Evolutionary conservation across 2,888 invertebrate genomes (phyloP).

Genomic region (Hylaea fasciaria): DNA sequence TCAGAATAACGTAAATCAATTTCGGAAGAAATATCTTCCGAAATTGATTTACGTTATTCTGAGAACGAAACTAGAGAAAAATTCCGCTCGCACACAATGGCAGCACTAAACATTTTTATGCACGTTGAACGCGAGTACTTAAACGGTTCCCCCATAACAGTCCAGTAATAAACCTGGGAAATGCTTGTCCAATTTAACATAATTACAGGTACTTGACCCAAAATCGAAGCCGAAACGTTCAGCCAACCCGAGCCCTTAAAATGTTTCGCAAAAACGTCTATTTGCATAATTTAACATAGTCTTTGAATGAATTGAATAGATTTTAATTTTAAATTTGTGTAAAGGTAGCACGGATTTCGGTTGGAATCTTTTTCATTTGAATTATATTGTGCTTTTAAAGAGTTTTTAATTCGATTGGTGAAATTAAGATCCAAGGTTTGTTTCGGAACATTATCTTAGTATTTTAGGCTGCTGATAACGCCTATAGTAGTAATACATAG

Average conservation of each 20-base stretch:
- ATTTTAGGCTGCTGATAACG: background rate
- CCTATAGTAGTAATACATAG: too few relatives aligned
- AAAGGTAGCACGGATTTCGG: conserved; percentile 54
- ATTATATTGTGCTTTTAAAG: conserved; percentile 43
- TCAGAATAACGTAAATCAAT: too few relatives aligned
- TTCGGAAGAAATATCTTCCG: too few relatives aligned
- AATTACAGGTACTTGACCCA: conserved; percentile 27
- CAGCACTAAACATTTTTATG: conserved; percentile 17
- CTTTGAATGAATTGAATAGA: conserved; percentile 74
- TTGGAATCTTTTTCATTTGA: conserved; percentile 46
- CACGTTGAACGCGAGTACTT: conserved; percentile 2
- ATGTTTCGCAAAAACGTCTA: conserved; percentile 63
- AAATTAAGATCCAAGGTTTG: background rate
- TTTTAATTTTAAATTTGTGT: conserved; percentile 77
- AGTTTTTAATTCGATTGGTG: conserved; percentile 11
- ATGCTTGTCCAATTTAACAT: conserved; percentile 6
- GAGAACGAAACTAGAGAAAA: background rate
- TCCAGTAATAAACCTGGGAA: conserved; percentile 2
- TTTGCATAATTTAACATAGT: conserved; percentile 79
- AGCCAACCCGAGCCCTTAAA: conserved; percentile 35
- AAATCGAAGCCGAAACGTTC: conserved; percentile 31
- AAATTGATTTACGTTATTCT: too few relatives aligned
- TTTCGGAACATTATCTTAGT: background rate
- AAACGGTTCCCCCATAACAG: conserved; percentile 9
- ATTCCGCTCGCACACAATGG: conserved; percentile 8